These are phyloP conservation scores for Alviniconcha strummeri DNA, from an alignment of 2,888 invertebrate genomes.

Conservation along the genomic window DNA sequence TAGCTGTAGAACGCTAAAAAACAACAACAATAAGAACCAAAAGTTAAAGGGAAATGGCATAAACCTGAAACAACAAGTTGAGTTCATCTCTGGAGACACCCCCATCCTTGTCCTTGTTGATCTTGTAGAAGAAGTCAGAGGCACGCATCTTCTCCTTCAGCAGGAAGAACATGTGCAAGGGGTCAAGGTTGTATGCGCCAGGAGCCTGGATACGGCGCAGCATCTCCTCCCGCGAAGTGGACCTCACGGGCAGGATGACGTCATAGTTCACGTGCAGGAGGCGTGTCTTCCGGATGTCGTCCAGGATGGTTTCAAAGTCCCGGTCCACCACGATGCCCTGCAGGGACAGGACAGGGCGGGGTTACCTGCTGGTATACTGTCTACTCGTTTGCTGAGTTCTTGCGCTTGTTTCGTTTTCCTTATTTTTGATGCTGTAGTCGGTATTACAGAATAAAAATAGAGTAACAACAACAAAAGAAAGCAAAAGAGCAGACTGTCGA, in stretches of 20 bases:
- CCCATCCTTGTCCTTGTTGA: slow-evolving; percentile 62
- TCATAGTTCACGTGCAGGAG: slow-evolving; percentile 60
- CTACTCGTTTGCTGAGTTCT: no score
- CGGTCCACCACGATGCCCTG: slow-evolving; percentile 69
- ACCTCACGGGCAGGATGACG: slow-evolving; percentile 56
- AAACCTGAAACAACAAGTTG: slow-evolving; percentile 56
- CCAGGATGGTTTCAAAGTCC: slow-evolving; percentile 58
- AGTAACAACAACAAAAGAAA: not conserved
- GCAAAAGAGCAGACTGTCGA: no score
- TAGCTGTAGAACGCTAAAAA: not conserved
- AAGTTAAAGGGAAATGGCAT: no score
- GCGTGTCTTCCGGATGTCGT: slow-evolving; percentile 52
- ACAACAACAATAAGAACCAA: not conserved
- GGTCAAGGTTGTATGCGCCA: slow-evolving; percentile 64
- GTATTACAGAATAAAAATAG: not conserved
- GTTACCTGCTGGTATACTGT: no score
- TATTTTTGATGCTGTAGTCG: no score
- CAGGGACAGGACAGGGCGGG: no score
- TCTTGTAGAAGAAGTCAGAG: slow-evolving; percentile 63
- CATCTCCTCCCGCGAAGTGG: slow-evolving; percentile 52
- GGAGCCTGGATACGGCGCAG: slow-evolving; percentile 53
- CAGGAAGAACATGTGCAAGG: slow-evolving; percentile 61
- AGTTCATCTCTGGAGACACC: slow-evolving; percentile 58
- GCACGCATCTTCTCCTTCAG: slow-evolving; percentile 66
- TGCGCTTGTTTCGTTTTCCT: no score